A percentile compares a stretch with the other conserved stretches of the same genome.
Conservation (phyloP, 2,888 invertebrate species). For the Acronicta leporina region DNA sequence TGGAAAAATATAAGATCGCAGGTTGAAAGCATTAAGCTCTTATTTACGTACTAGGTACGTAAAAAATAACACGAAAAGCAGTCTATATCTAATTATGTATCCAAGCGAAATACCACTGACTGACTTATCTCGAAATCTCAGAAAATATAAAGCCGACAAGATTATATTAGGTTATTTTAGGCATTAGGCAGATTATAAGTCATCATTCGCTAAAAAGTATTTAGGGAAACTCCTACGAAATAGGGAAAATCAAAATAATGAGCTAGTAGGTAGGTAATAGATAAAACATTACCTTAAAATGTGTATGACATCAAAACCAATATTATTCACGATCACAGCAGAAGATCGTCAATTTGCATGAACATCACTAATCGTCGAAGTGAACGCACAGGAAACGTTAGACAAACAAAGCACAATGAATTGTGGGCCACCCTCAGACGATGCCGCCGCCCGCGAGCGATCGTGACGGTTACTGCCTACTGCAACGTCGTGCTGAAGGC, state of each 20-base stretch:
- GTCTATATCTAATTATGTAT: no score
- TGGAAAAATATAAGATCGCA: no score
- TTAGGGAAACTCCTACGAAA: no score
- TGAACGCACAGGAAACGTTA: conserved; percentile 77
- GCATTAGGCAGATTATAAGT: no score
- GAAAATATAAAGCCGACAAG: no score
- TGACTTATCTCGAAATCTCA: no score
- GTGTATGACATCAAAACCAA: conserved; percentile 19
- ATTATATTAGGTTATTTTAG: no score
- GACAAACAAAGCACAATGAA: conserved; percentile 82
- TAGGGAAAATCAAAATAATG: not conserved
- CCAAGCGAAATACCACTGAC: no score
- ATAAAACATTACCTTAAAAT: not conserved
- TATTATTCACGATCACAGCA: conserved; percentile 22
- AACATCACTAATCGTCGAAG: conserved; percentile 59
- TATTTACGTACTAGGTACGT: no score
- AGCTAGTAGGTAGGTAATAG: not conserved
- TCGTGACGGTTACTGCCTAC: conserved; percentile 82
- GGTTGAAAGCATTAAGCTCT: no score
- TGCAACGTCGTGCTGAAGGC: conserved; percentile 56
- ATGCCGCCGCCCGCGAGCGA: conserved; percentile 77
- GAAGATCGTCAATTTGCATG: conserved; percentile 54
- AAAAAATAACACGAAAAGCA: no score
- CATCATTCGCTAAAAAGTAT: no score
- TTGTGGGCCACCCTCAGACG: conserved; percentile 81